Base-by-base conservation (phyloP, 2,888 invertebrate genomes). In the Dryomyza anilis region DNA sequence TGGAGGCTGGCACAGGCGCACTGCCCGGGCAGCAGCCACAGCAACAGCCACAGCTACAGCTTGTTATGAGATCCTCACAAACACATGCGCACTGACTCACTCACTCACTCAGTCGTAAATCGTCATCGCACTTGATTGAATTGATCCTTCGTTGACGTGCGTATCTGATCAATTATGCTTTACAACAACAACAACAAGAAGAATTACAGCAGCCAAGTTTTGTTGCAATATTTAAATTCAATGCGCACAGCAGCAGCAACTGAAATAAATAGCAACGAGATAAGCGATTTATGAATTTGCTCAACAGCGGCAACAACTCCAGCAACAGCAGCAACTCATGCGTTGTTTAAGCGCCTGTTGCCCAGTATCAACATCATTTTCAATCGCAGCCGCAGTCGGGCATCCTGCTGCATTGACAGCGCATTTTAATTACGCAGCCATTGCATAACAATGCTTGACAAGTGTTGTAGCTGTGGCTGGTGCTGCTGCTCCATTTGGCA, bases 151-250 rank as follows among this genome's bases (percentile, higher is more conserved):
- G 33, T 53, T 60, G 69, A 67, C 69, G 68, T 67, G 72, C 67
- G 69, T 73, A 73, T 71, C 74, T 72, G 75, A 75, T 74, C 73
- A 75, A 75, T 75, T 75, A 74, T 69, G 72, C 72, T 69, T 73
- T 67, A 45, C 30, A 14, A 59, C 23, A 29, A 45, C 23, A 56
- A 43, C 27, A 58, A 45, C n/a, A 45, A 27, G 7, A 43, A 45
- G 33, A 25, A 39, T 39, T 6, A 3, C 39, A n/a, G 3, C 3
- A 39, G 39, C 23, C 8, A 25, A 50, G n/a, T n/a, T n/a, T n/a
- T n/a, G n/a, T n/a, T n/a, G n/a, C n/a, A n/a, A n/a, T n/a, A n/a
- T n/a, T n/a, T n/a, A n/a, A n/a, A n/a, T n/a, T n/a, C n/a, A n/a
- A n/a, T n/a, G n/a, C n/a, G n/a, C n/a, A n/a, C n/a, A n/a, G n/a